Conservation (phyloP, 2,888 invertebrate species). For the Fragum fragum region DNA sequence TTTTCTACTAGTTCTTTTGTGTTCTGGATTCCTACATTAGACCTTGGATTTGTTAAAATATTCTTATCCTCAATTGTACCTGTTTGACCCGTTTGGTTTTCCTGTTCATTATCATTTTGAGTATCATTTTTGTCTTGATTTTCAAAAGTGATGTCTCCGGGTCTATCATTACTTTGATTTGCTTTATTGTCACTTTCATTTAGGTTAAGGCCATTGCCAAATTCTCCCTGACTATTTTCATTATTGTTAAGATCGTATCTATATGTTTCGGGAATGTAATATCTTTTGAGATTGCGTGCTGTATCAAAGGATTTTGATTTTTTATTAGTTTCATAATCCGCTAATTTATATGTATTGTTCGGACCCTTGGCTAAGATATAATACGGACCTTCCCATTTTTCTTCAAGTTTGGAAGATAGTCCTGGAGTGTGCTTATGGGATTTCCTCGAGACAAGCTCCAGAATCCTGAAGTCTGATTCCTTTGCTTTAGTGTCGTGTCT, state of each 20-base stretch:
- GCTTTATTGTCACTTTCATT: not conserved
- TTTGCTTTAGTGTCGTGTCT: slow-evolving; percentile 43
- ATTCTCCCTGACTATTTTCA: slow-evolving; percentile 9
- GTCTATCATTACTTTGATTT: not conserved
- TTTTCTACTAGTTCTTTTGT: not conserved
- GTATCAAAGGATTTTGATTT: slow-evolving; percentile 15
- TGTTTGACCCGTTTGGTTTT: not conserved
- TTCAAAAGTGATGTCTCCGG: not conserved
- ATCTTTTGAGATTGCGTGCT: slow-evolving; percentile 36
- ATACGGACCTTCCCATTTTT: slow-evolving; percentile 45
- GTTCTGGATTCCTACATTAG: too few relatives aligned
- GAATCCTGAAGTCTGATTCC: slow-evolving; percentile 29
- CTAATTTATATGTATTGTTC: slow-evolving; percentile 30
- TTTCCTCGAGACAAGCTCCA: slow-evolving; percentile 31
- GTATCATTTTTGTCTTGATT: too few relatives aligned
- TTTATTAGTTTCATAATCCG: slow-evolving; percentile 32
- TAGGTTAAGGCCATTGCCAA: not conserved
- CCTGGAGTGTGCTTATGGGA: slow-evolving; percentile 30
- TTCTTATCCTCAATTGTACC: not conserved
- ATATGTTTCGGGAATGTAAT: slow-evolving; percentile 29
- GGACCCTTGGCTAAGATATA: slow-evolving; percentile 35
- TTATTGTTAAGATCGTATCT: not conserved
- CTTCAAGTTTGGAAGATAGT: slow-evolving; percentile 31
- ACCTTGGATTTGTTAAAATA: not conserved
- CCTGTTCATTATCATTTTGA: not conserved